A percentile compares a stretch with the other conserved stretches of the same genome.
These are phyloP conservation scores for Caenorhabditis macrosperma DNA, from an alignment of 2,888 invertebrate genomes.

Conservation along the genomic window DNA sequence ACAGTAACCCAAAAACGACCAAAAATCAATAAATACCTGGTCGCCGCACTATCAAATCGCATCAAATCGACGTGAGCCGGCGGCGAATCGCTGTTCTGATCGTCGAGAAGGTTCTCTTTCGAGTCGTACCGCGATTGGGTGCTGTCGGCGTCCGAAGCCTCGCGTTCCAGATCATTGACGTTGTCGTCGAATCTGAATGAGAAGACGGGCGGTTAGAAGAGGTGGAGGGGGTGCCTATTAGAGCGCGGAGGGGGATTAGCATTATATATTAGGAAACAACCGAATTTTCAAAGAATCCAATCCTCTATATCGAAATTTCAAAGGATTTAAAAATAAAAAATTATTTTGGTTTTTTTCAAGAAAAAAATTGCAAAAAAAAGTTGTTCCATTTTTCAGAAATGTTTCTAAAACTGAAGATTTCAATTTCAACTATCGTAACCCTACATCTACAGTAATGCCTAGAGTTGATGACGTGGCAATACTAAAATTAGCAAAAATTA, in stretches of 20 bases:
- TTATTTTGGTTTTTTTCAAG: too few species aligned
- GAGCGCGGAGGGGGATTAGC: neutral
- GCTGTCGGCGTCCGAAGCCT: slow-evolving; percentile 59
- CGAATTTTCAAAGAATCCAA: too few species aligned
- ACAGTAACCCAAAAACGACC: neutral
- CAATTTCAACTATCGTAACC: too few species aligned
- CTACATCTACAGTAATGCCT: too few species aligned
- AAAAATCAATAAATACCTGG: slow-evolving; percentile 33
- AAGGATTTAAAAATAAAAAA: too few species aligned
- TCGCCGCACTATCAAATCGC: slow-evolving; percentile 47
- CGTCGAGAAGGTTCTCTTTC: slow-evolving; percentile 56
- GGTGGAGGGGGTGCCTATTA: neutral
- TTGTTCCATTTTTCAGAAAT: too few species aligned
- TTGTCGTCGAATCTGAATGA: slow-evolving; percentile 60
- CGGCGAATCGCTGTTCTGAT: slow-evolving; percentile 29
- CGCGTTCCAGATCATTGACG: slow-evolving; percentile 54
- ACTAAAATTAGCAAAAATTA: too few species aligned
- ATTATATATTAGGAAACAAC: neutral
- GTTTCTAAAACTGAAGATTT: too few species aligned
- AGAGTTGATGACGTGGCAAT: slow-evolving; percentile 34
- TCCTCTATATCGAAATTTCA: too few species aligned
- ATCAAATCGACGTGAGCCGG: slow-evolving; percentile 47
- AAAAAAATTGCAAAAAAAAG: too few species aligned
- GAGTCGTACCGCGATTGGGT: slow-evolving; percentile 53
- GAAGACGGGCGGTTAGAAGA: neutral